These are phyloP conservation scores for Anniella stebbinsi DNA, from an alignment of 2,797 vertebrate species.

Conservation along the genomic window DNA sequence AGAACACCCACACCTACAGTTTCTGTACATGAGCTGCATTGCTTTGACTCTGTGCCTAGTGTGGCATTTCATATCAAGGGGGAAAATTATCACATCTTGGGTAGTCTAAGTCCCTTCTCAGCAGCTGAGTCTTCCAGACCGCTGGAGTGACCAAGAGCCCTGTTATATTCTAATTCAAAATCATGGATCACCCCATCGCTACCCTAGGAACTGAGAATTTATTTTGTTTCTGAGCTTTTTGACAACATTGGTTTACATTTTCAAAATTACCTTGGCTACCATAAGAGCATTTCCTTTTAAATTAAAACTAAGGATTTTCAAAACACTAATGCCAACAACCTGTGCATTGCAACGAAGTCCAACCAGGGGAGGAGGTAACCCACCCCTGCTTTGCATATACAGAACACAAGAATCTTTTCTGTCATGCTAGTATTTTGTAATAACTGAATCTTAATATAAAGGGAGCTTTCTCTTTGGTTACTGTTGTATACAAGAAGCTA, in stretches of 20 bases:
- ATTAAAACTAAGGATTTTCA: not conserved
- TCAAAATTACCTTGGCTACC: not conserved
- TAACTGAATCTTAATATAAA: not conserved
- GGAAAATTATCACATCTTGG: not conserved
- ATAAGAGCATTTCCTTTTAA: not conserved
- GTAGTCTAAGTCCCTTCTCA: not conserved
- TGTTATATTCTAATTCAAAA: conserved; percentile 8
- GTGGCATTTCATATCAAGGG: not conserved
- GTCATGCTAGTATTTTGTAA: conserved; percentile 30
- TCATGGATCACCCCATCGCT: not conserved
- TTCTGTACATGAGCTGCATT: not conserved
- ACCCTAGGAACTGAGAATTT: not conserved
- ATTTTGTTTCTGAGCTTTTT: not conserved
- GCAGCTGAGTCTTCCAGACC: not conserved
- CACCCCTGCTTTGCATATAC: conserved; percentile 7
- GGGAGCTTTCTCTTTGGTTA: conserved; percentile 54
- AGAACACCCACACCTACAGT: not conserved
- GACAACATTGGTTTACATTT: not conserved
- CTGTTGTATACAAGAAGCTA: conserved; percentile 53
- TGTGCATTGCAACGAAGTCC: not conserved
- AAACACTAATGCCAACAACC: not conserved
- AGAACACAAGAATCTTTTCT: conserved; percentile 28
- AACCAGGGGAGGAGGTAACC: not conserved
- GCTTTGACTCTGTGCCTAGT: not conserved
- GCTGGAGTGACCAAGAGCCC: not conserved